These are phyloP conservation scores for Gopherus flavomarginatus DNA, from an alignment of 2,113 vertebrate genomes.

Conservation along the genomic window DNA sequence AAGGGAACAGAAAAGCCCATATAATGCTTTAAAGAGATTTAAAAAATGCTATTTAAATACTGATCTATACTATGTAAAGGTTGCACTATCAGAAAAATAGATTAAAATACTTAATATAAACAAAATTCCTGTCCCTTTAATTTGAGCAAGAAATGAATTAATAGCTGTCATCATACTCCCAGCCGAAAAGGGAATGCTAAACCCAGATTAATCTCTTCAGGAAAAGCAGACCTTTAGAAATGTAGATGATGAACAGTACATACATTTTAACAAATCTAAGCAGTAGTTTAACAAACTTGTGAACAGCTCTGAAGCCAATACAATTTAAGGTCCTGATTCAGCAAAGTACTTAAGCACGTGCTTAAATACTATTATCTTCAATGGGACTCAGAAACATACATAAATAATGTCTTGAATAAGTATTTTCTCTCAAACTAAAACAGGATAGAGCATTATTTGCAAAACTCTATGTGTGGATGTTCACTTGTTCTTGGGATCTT, in stretches of 20 bases:
- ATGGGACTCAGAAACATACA: not conserved
- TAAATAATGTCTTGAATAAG: not conserved
- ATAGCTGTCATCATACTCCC: not conserved
- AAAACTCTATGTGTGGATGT: not conserved
- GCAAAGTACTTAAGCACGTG: not conserved
- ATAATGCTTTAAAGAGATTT: not conserved
- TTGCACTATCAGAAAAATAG: not conserved
- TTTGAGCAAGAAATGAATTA: constrained; percentile 47
- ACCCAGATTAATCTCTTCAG: constrained; percentile 28
- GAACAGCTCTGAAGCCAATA: not conserved
- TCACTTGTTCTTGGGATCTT: not conserved
- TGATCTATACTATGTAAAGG: not conserved
- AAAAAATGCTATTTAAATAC: not conserved
- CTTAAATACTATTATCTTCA: not conserved
- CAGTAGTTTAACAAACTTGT: not conserved
- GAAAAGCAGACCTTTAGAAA: constrained; percentile 29
- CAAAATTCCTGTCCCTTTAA: not conserved
- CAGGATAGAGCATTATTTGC: not conserved
- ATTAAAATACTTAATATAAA: not conserved
- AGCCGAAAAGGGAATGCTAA: not conserved
- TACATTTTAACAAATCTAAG: not conserved
- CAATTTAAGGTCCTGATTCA: not conserved
- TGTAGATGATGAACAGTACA: not conserved
- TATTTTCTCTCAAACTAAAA: not conserved
- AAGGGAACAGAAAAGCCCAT: not conserved